phyloP scores from a whole-genome alignment of 2,888 invertebrate genomes.

The Eurois occulta region DNA sequence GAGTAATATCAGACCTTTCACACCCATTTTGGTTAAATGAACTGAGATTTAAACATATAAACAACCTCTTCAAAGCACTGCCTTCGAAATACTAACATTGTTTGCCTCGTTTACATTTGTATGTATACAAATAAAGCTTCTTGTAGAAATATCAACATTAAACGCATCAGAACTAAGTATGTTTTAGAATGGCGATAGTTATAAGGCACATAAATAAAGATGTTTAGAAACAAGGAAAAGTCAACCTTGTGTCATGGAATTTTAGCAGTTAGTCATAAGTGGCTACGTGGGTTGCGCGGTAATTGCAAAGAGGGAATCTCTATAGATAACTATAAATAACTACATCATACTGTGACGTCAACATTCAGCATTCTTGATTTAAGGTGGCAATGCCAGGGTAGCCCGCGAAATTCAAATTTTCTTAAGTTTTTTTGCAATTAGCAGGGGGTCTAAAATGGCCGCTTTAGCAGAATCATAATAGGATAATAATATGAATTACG shows the following conservation, averaged over 20 bases:
- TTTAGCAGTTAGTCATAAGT: neutral
- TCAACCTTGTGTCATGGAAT: neutral
- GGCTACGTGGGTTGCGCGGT: neutral
- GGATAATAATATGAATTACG: no score
- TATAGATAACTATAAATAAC: no score
- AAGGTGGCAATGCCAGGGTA: no score
- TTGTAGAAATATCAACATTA: conserved; percentile 8
- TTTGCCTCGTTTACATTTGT: neutral
- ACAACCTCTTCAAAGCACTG: neutral
- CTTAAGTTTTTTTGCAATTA: no score
- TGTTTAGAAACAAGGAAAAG: conserved; percentile 20
- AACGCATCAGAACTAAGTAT: neutral
- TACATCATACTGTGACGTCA: neutral
- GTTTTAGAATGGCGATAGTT: conserved; percentile 1
- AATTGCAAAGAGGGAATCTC: neutral
- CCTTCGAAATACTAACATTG: conserved; percentile 1
- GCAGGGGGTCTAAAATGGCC: no score
- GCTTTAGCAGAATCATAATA: no score
- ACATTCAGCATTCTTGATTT: neutral
- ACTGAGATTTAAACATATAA: neutral
- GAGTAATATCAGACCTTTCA: conserved; percentile 65
- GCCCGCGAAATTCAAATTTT: no score
- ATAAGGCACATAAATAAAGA: neutral
- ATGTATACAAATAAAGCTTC: neutral
- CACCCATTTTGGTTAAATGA: conserved; percentile 42